Evolutionary conservation across 2,888 invertebrate genomes (phyloP).

Genomic region (Pyrgus malvae): DNA sequence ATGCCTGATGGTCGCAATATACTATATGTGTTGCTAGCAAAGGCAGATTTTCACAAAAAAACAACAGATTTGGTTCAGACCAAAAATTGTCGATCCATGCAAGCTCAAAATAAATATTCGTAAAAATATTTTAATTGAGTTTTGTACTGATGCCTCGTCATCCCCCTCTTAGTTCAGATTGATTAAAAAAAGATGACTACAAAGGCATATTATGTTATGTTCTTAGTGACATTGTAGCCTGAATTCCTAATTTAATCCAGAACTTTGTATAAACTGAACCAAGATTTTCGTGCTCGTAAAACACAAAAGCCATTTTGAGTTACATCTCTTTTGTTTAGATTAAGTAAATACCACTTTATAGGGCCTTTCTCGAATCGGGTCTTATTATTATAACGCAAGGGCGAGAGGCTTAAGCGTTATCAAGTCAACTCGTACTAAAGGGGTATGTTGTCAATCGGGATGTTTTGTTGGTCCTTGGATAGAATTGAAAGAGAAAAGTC

Average conservation of each 20-base stretch:
- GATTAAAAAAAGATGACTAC: no score
- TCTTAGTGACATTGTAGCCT: background rate
- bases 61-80: no score
- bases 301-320: background rate
- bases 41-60: no score
- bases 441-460: conserved; percentile 4
- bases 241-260: background rate
- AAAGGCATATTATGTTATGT: no score
- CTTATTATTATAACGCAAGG: background rate
- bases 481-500: background rate
- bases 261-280: background rate
- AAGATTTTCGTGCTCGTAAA: background rate
- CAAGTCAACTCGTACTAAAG: background rate
- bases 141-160: no score
- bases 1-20: no score
- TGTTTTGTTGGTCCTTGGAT: background rate
- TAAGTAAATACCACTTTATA: background rate
- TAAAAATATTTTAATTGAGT: no score
- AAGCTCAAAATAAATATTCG: no score
- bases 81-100: no score
- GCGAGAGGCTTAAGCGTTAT: background rate
- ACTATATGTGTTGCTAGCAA: no score
- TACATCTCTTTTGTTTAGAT: background rate
- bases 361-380: background rate
- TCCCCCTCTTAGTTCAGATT: no score